Evolutionary conservation across 2,888 invertebrate genomes (phyloP).

Genomic region (Lithophane socia): DNA sequence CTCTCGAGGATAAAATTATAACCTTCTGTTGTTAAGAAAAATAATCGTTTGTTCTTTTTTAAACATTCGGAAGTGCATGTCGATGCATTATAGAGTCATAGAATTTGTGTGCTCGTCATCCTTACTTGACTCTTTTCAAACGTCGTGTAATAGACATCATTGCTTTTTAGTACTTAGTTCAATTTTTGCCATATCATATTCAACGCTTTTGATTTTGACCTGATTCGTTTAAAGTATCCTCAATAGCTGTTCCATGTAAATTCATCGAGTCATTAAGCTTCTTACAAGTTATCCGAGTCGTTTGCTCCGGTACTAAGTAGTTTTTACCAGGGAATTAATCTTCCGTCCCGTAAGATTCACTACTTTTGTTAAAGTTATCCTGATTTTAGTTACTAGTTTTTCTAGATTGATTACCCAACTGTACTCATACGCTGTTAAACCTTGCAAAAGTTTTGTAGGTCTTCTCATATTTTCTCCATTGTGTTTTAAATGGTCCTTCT

Average conservation of each 20-base stretch:
- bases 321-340: slow-evolving; percentile 24
- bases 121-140: slow-evolving; percentile 3
- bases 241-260: neutral
- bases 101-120: neutral
- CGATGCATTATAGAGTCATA: slow-evolving; percentile 8
- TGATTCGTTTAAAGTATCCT: neutral
- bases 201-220: neutral
- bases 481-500: neutral
- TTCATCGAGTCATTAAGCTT: neutral
- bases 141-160: slow-evolving; percentile 1
- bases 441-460: neutral
- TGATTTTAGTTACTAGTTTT: neutral
- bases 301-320: neutral
- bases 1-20: slow-evolving; percentile 48
- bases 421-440: neutral
- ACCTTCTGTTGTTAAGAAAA: slow-evolving; percentile 29
- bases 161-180: neutral
- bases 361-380: slow-evolving; percentile 13
- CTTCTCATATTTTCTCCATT: neutral
- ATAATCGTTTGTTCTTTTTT: slow-evolving; percentile 3
- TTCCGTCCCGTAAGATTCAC: slow-evolving; percentile 18
- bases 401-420: neutral
- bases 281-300: slow-evolving; percentile 5
- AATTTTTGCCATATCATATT: neutral
- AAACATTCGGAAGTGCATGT: slow-evolving; percentile 16